Base-by-base conservation (phyloP, 2,113 vertebrate species). In the Spilogale gracilis region DNA sequence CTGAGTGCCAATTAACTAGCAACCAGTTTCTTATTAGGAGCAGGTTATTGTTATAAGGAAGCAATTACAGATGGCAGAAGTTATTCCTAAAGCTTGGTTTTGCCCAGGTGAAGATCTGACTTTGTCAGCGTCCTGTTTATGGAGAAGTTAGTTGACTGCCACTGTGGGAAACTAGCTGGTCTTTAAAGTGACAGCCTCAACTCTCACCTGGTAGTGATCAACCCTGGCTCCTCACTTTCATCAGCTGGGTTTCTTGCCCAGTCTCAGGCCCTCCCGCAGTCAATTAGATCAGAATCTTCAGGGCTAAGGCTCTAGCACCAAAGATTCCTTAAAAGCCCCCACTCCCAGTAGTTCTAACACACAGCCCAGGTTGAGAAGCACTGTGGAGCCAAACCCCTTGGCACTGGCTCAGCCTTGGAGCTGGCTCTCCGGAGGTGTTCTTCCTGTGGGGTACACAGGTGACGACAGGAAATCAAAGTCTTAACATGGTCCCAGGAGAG, bases 271-370 rank as follows among this genome's bases (percentile, higher is more conserved):
- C 52, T 30, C 45, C 38, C 38, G 2, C 13, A 6, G 18, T 20
- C 45, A 69, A 14, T 76, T 23, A 38, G 52, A 38, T 81, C 20
- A 6, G 32, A 60, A n/a, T 76, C 58, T 92, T 48, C 74, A 48
- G 60, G 79, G 27, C 11, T 4, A 79, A 73, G 52, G 16, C 21
- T 32, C 30, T 9, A 45, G 78, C 4, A 9, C 17, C 11, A 6
- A n/a, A 16, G 6, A n/a, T 61, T 86, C 12, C 85, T 48, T 76
- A 43, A 58, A 71, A 69, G 12, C 10, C n/a, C 4, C 32, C 14
- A 17, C 54, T 4, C 38, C 3, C 16, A 0, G 30, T 32, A 38
- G 17, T 61, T 94, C 76, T 12, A 1, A 20, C 16, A 0, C 11
- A n/a, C 45, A 65, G 25, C 60, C 43, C 76, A 8, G 10, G 0